phyloP scores from a whole-genome alignment of 35 echinoderm and acorn worm species.

The Stichopus chloronotus region DNA sequence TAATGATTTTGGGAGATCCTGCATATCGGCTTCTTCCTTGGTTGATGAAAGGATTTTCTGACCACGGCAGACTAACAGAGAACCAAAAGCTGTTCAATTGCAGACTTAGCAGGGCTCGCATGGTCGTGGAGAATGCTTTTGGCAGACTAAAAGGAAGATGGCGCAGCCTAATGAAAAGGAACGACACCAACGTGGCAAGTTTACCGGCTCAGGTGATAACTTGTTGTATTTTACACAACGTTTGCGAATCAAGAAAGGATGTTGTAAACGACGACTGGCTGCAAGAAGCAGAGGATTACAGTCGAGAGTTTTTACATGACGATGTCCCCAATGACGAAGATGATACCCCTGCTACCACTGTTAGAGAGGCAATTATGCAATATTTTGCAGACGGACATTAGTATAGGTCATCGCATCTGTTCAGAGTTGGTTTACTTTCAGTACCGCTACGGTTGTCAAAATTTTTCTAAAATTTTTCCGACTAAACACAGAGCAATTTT shows the following conservation, averaged over 20 bases:
- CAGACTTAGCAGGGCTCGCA: slow-evolving; percentile 49
- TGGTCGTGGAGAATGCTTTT: slow-evolving; percentile 72
- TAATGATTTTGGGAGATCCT: slow-evolving; percentile 74
- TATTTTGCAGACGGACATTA: slow-evolving; percentile 8
- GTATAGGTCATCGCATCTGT: background rate
- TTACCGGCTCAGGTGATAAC: slow-evolving; percentile 40
- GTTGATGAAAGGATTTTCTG: slow-evolving; percentile 70
- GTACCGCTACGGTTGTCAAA: no score
- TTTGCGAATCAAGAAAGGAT: slow-evolving; percentile 67
- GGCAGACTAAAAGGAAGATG: slow-evolving; percentile 71
- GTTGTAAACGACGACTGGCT: slow-evolving; percentile 25
- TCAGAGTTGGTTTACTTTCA: background rate
- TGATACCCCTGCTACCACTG: background rate
- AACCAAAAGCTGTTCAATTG: slow-evolving; percentile 56
- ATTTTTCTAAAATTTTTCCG: no score
- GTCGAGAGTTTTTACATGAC: background rate
- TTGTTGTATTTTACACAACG: slow-evolving; percentile 76
- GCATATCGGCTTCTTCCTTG: slow-evolving; percentile 63
- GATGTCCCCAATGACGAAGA: background rate
- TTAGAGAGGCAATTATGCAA: slow-evolving; percentile 11
- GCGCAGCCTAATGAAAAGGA: slow-evolving; percentile 63
- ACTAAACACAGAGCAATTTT: no score
- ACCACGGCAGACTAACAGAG: slow-evolving; percentile 5
- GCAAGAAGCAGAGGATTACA: slow-evolving; percentile 24
- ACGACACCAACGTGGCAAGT: slow-evolving; percentile 43